Percentiles rank a stretch among this genome's conserved stretches.
Conservation (phyloP, 1,140 invertebrate species). For the Harpegnathos saltator region DNA sequence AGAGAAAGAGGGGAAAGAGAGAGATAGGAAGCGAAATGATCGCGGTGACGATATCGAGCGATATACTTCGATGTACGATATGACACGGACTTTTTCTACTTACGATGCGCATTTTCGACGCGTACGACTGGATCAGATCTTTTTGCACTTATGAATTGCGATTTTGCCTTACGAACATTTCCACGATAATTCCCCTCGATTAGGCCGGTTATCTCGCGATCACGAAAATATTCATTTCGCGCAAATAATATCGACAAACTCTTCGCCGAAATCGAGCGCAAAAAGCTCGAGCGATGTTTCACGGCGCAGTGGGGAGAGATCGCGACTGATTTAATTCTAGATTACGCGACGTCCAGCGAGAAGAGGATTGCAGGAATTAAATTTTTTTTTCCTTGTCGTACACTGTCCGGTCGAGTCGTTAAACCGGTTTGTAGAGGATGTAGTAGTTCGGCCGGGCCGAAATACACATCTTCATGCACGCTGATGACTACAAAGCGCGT, state of each 20-base stretch:
- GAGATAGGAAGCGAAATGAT: neutral
- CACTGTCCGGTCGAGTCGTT: slow-evolving; percentile 19
- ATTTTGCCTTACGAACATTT: neutral
- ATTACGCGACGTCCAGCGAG: slow-evolving; percentile 25
- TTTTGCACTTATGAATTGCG: slow-evolving; percentile 17
- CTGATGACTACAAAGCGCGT: slow-evolving; percentile 64
- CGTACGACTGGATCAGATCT: neutral
- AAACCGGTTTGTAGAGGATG: slow-evolving; percentile 38
- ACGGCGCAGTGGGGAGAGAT: slow-evolving; percentile 3
- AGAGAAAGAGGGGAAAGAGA: neutral
- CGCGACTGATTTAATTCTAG: slow-evolving; percentile 39
- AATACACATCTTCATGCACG: slow-evolving; percentile 68
- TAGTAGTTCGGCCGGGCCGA: slow-evolving; percentile 4
- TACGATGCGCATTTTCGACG: neutral
- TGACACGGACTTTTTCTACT: neutral
- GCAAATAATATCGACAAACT: slow-evolving; percentile 9
- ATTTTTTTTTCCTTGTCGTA: neutral
- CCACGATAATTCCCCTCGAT: slow-evolving; percentile 4
- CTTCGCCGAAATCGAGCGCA: neutral
- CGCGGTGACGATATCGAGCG: slow-evolving; percentile 2
- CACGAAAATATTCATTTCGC: neutral
- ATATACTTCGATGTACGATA: neutral
- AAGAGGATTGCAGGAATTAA: slow-evolving; percentile 22
- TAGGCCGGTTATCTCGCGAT: slow-evolving; percentile 6
- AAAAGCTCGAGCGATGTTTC: neutral